phyloP scores from a whole-genome alignment of 92 coral and sea anemone species.

The Umimayanthus chanpuru region DNA sequence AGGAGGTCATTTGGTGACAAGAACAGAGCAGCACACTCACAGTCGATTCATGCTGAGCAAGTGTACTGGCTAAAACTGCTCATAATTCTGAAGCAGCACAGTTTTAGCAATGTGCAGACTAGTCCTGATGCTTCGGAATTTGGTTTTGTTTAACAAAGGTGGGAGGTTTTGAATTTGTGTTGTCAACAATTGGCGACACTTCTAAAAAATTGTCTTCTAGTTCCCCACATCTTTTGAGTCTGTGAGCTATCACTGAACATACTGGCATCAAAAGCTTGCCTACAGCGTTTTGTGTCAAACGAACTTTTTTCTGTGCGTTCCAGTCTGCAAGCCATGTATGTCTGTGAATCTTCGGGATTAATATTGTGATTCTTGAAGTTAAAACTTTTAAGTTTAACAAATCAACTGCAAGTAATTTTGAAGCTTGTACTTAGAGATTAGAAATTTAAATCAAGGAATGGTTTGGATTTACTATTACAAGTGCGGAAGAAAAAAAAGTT shows the following conservation, averaged over 20 bases:
- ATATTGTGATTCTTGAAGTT: neutral
- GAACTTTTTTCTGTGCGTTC: neutral
- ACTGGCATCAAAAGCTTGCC: neutral
- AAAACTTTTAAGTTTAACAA: neutral
- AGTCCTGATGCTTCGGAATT: constrained; percentile 32
- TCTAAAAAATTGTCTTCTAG: neutral
- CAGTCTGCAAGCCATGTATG: constrained; percentile 10
- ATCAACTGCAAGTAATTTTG: neutral
- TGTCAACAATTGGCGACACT: neutral
- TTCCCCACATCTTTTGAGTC: too few species aligned
- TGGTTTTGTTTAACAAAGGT: constrained; percentile 33
- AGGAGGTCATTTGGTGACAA: constrained; percentile 17
- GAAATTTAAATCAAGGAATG: neutral
- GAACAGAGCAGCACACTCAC: constrained; percentile 22
- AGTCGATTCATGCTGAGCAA: constrained; percentile 30
- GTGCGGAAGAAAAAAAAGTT: neutral
- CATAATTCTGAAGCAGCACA: constrained; percentile 36
- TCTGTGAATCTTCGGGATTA: neutral
- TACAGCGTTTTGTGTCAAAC: neutral
- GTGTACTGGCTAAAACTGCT: neutral
- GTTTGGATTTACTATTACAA: constrained; percentile 24
- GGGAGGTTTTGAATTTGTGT: constrained; percentile 9
- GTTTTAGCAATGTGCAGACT: constrained; percentile 19
- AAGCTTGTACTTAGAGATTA: constrained; percentile 12
- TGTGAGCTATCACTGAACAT: neutral